Evolutionary conservation across 1,140 invertebrate species (phyloP).

Genomic region (Lepidurus arcticus): DNA sequence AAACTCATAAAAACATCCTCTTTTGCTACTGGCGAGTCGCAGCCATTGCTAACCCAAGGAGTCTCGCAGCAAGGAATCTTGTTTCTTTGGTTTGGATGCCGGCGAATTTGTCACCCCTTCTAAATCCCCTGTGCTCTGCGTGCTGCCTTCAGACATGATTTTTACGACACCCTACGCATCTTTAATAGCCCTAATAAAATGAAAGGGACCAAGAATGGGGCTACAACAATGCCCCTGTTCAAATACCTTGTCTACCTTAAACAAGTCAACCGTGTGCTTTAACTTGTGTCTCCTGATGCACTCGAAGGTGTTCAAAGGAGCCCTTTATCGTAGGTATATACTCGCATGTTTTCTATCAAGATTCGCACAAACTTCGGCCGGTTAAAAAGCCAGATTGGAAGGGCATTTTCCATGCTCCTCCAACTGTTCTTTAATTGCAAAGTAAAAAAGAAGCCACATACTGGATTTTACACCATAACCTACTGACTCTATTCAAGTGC

Average conservation of each 20-base stretch:
- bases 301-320: neutral
- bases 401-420: too few relatives aligned
- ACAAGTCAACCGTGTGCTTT: neutral
- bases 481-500: too few relatives aligned
- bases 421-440: too few relatives aligned
- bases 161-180: neutral
- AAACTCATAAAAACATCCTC: neutral
- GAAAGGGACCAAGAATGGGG: slow-evolving; percentile 3
- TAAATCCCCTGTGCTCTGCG: neutral
- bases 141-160: neutral
- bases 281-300: neutral
- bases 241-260: slow-evolving; percentile 1
- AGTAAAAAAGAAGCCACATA: too few relatives aligned
- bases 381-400: too few relatives aligned
- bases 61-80: neutral
- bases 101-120: neutral
- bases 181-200: slow-evolving; percentile 10
- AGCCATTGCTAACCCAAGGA: neutral
- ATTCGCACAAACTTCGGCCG: too few relatives aligned
- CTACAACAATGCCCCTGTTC: slow-evolving; percentile 11
- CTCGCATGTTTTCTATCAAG: too few relatives aligned
- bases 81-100: neutral
- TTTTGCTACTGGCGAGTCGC: neutral
- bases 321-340: neutral
- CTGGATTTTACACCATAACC: too few relatives aligned